These are phyloP conservation scores for Lycaena phlaeas DNA, from an alignment of 2,888 invertebrate genomes.

Conservation along the genomic window DNA sequence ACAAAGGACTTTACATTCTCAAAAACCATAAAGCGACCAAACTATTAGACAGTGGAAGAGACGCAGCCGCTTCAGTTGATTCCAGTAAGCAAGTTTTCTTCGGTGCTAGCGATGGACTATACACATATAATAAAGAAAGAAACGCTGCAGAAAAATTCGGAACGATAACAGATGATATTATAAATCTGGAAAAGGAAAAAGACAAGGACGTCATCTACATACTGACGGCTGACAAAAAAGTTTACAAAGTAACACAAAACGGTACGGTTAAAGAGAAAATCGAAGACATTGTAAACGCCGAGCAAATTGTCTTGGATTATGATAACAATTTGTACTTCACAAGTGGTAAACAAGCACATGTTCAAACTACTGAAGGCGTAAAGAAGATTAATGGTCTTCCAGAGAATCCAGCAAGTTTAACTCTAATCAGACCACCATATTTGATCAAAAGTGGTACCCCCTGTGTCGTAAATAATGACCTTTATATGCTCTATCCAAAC, in stretches of 20 bases:
- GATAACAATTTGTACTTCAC: slow-evolving; percentile 41
- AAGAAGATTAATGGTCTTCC: slow-evolving; percentile 41
- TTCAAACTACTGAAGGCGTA: slow-evolving; percentile 26
- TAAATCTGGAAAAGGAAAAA: slow-evolving; percentile 21
- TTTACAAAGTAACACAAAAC: slow-evolving; percentile 41
- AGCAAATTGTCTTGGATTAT: slow-evolving; percentile 41
- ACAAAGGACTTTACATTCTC: slow-evolving; percentile 31
- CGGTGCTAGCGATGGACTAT: slow-evolving; percentile 38
- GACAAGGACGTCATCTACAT: slow-evolving; percentile 34
- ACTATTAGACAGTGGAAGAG: slow-evolving; percentile 33
- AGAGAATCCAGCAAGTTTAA: slow-evolving; percentile 22
- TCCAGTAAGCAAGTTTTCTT: slow-evolving; percentile 30
- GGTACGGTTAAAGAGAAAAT: slow-evolving; percentile 38
- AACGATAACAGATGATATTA: slow-evolving; percentile 23
- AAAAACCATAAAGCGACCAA: slow-evolving; percentile 26
- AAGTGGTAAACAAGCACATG: slow-evolving; percentile 32
- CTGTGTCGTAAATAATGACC: slow-evolving; percentile 28
- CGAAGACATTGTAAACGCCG: slow-evolving; percentile 31
- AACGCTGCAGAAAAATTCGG: slow-evolving; percentile 24
- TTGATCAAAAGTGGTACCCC: slow-evolving; percentile 30
- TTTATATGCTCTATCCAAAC: slow-evolving; percentile 32
- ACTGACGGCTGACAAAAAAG: slow-evolving; percentile 35
- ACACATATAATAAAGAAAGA: slow-evolving; percentile 26
- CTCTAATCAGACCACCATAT: slow-evolving; percentile 37
- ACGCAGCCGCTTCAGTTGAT: slow-evolving; percentile 29